Base-by-base conservation (phyloP, 2,797 vertebrate species). In the Petrocephalus schoutedeni region DNA sequence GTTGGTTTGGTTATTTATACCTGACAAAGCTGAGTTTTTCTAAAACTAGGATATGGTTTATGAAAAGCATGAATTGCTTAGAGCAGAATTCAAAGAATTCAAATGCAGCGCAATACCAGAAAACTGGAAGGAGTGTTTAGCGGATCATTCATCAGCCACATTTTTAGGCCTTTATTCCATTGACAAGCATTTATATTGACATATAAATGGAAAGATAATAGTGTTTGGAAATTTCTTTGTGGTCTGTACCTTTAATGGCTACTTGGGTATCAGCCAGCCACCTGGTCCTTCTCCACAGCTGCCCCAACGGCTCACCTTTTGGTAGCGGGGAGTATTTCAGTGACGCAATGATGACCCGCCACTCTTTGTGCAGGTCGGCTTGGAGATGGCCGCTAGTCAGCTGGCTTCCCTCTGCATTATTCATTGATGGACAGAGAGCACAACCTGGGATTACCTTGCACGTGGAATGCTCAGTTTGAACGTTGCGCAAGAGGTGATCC, bases 401-500 rank as follows among this genome's bases (percentile, higher is more conserved):
- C 95, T 96, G 95, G 93, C 91, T 92, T 92, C 91, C 92, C 93
- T 87, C 92, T 96, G 90, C 91, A 96, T 96, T 95, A 96, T 96
- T 96, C 92, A 96, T 96, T 89, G 90, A 91, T 91, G 92, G 93
- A 93, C 92, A 93, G 92, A 91, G 92, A 92, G 90, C 89, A 91
- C 93, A 93, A 92, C 92, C 93, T 89, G 91, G 87, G 16, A 85
- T 85, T 91, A 85, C 77, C 90, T 94, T 92, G 90, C 91, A 89
- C 91, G 86, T 91, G 89, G 92, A 91, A 91, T 90, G 86, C 89
- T 86, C 88, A 89, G 90, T 91, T 92, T 91, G 93, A 90, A 92
- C 87, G 36, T 88, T 88, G 87, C 64, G 87, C 89, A 87, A 87
- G 88, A 89, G 89, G 86, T 89, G 53, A 51, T 88, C n/a, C 88